These are phyloP conservation scores for Phaetusa simplex DNA, from an alignment of 2,113 vertebrate species.

Conservation along the genomic window DNA sequence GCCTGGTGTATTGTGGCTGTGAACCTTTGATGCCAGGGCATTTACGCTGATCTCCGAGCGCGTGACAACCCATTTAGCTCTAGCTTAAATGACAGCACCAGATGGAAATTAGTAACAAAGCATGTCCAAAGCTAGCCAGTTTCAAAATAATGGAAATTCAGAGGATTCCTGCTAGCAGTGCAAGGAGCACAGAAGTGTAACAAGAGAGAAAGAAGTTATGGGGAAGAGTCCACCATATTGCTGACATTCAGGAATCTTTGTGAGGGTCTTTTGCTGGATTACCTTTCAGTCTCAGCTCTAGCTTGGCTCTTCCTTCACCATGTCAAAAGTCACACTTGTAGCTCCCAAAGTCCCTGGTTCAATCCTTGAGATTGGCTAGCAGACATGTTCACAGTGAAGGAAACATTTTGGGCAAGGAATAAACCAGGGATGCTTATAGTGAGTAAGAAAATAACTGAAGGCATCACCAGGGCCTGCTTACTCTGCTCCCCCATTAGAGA, in stretches of 20 bases:
- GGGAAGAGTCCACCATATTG: neutral
- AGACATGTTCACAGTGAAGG: neutral
- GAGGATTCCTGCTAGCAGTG: neutral
- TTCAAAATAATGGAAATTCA: slow-evolving; percentile 22
- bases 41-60: slow-evolving; percentile 37
- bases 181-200: neutral
- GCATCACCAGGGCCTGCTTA: neutral
- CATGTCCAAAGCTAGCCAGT: neutral
- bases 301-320: neutral
- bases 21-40: slow-evolving; percentile 52
- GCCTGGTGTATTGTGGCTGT: neutral
- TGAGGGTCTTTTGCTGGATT: neutral
- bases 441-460: neutral
- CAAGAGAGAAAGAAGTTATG: neutral
- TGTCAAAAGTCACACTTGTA: neutral
- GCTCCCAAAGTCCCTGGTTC: neutral
- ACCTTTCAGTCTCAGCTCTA: neutral
- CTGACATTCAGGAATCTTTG: neutral
- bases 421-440: neutral
- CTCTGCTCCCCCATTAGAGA: neutral
- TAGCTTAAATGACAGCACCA: slow-evolving; percentile 51
- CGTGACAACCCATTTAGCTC: slow-evolving; percentile 36
- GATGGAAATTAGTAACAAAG: slow-evolving; percentile 32
- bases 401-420: neutral
- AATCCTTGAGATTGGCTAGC: neutral